Conservation (phyloP, 2,888 invertebrate species). For the Falcaria lacertinaria region DNA sequence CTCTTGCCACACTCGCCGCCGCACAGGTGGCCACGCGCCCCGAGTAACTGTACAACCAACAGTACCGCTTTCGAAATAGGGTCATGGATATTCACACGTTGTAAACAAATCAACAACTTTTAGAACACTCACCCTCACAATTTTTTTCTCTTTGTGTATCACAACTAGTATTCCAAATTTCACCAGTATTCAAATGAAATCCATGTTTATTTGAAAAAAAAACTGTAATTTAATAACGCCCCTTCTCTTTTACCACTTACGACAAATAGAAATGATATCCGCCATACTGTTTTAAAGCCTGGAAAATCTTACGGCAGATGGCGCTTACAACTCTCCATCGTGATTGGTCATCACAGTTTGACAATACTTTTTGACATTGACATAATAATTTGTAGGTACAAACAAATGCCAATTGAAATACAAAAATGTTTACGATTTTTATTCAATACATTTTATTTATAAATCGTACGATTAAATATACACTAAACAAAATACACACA, state of each 20-base stretch:
- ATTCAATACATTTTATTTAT: conserved; percentile 31
- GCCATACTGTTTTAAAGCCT: conserved; percentile 63
- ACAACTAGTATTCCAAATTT: conserved; percentile 9
- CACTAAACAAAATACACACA: conserved; percentile 47
- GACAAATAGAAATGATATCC: conserved; percentile 50
- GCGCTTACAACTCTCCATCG: conserved; percentile 34
- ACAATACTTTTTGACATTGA: conserved; percentile 8
- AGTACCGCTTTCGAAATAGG: conserved; percentile 74
- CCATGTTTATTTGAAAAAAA: conserved; percentile 23
- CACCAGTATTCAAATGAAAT: conserved; percentile 11
- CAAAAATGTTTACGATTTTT: too few species aligned
- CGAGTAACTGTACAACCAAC: conserved; percentile 63
- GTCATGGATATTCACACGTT: conserved; percentile 67
- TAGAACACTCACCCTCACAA: conserved; percentile 41
- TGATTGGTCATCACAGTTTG: conserved; percentile 37
- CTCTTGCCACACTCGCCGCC: conserved; percentile 60
- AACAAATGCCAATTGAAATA: too few species aligned
- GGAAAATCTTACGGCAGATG: conserved; percentile 49
- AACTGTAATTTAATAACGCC: conserved; percentile 31
- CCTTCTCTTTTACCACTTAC: conserved; percentile 51
- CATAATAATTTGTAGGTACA: conserved; percentile 24
- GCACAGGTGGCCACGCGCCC: conserved; percentile 65
- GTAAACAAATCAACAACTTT: conserved; percentile 39
- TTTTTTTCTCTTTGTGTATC: conserved; percentile 10
- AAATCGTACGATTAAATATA: conserved; percentile 36